Base-by-base conservation (phyloP, 2,888 invertebrate species). In the Ptilodon capucinus region DNA sequence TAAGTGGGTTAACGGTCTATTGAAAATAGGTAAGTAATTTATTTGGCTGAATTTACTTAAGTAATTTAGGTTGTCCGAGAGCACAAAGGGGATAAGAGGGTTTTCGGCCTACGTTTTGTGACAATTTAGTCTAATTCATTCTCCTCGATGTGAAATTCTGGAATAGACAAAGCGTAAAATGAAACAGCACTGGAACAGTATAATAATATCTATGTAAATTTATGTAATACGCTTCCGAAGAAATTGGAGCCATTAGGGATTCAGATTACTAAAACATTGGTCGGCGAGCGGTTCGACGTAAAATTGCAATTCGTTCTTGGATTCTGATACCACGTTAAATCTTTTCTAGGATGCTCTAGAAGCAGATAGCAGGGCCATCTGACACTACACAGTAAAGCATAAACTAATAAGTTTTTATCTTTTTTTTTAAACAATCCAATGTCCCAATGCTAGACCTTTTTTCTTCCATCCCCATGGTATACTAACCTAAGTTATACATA, bases 71-170 rank as follows among this genome's bases (percentile, higher is more conserved):
- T 48, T 64, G 62, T 60, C 51, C 46, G 51, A 46, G 53, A 67
- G 64, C 54, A 68, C 64, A 65, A 63, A 60, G 46, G 52, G 55
- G 35, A 49, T 57, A 54, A 63, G 60, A 57, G 57, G 56, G 58
- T 60, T 61, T n/a, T 58, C 42, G 19, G 52, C 51, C 54, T 42
- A 54, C 51, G 65, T 60, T 67, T 64, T 63, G 65, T 64, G 56
- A 54, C 57, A 54, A 51, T 63, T 68, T 67, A 60, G 59, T 60
- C 65, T 68, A 64, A 69, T 65, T 70, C 62, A 68, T 58, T 69
- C 55, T 54, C 48, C 51, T 42, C 54, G 62, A 63, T 64, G 54
- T 53, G 51, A 51, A 50, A 54, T 55, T 51, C 32, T 48, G 49
- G 42, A 60, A 59, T 52, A 59, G 63, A 44, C 40, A 39, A 48